Evolutionary conservation across 2,888 invertebrate genomes (phyloP).

Genomic region (Drosophila prolongata): DNA sequence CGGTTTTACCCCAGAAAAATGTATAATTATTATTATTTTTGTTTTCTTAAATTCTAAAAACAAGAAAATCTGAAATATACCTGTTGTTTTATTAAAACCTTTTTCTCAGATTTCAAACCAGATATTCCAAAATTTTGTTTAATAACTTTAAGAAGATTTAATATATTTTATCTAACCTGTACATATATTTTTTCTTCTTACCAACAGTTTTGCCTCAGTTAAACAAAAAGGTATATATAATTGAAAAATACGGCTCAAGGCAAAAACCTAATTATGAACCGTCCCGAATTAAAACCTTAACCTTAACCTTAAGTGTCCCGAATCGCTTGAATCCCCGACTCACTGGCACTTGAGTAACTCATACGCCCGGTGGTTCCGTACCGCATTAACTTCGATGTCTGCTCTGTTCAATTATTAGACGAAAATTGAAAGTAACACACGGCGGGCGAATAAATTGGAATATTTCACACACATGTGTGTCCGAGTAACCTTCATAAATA

Average conservation of each 20-base stretch:
- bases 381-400: constrained; percentile 8
- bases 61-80: too few relatives aligned
- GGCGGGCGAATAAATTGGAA: constrained; percentile 46
- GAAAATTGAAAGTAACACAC: constrained; percentile 62
- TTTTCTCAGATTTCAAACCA: too few relatives aligned
- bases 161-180: too few relatives aligned
- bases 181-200: too few relatives aligned
- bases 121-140: too few relatives aligned
- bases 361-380: constrained; percentile 27
- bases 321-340: constrained; percentile 1
- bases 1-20: too few relatives aligned
- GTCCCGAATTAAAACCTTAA: constrained; percentile 8
- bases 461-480: constrained; percentile 34
- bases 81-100: too few relatives aligned
- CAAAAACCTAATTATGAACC: constrained; percentile 18
- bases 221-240: background rate
- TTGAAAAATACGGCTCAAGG: constrained; percentile 5
- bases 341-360: constrained; percentile 34
- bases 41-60: too few relatives aligned
- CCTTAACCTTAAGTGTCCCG: constrained; percentile 19
- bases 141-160: too few relatives aligned
- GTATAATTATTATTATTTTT: too few relatives aligned
- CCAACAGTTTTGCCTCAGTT: background rate
- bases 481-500: constrained; percentile 67
- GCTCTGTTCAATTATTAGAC: constrained; percentile 28